These are phyloP conservation scores for Cryptomyrus ogoouensis DNA, from an alignment of 2,113 vertebrate genomes.

Conservation along the genomic window DNA sequence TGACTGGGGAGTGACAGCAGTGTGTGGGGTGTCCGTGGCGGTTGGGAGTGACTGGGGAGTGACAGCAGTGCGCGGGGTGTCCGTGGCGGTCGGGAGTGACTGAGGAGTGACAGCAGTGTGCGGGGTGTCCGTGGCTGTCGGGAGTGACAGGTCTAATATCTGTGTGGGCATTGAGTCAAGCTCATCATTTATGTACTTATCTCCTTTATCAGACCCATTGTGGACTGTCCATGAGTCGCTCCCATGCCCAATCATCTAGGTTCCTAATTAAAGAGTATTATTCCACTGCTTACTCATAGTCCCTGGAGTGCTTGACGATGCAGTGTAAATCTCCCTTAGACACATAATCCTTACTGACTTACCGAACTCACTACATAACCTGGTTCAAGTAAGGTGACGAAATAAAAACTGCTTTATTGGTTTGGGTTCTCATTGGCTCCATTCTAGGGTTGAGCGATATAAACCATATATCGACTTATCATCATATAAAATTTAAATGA, in stretches of 20 bases:
- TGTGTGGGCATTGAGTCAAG: background rate
- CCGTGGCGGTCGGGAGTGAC: background rate
- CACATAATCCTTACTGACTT: background rate
- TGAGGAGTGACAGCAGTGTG: background rate
- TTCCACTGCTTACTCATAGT: background rate
- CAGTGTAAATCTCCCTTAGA: background rate
- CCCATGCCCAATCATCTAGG: background rate
- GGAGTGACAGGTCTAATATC: background rate
- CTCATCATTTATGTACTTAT: too few relatives aligned
- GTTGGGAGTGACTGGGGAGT: background rate
- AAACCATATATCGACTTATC: too few relatives aligned
- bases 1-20: background rate
- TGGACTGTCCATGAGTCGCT: background rate
- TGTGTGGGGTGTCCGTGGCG: background rate
- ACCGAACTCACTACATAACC: background rate
- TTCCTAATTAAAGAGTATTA: background rate
- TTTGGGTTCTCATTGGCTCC: too few relatives aligned
- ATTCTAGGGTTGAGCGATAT: too few relatives aligned
- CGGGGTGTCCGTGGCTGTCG: background rate
- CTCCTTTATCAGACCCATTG: background rate
- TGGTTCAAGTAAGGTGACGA: background rate
- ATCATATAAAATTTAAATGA: too few relatives aligned
- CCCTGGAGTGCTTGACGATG: background rate
- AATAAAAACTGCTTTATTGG: too few relatives aligned
- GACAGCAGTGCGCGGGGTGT: background rate